These are phyloP conservation scores for Dugesia japonica DNA, from an alignment of 2,888 invertebrate species.

Conservation along the genomic window DNA sequence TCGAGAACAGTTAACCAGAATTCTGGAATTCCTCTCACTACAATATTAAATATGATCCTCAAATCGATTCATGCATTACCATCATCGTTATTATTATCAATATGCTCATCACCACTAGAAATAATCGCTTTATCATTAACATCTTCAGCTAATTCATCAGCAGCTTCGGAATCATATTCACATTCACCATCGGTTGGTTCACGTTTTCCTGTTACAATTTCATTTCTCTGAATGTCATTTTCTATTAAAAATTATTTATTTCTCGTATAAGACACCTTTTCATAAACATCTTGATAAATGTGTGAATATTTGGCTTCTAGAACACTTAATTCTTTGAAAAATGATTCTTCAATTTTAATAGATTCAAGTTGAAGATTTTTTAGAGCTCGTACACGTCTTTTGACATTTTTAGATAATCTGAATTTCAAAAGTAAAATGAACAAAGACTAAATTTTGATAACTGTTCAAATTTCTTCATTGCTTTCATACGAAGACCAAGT, in stretches of 20 bases:
- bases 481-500: background rate
- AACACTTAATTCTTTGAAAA: conserved; percentile 78
- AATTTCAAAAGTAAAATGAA: no score
- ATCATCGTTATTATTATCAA: background rate
- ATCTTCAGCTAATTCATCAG: conserved; percentile 52
- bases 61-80: background rate
- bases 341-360: conserved; percentile 71
- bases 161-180: conserved; percentile 64
- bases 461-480: background rate
- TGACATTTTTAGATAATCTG: conserved; percentile 60
- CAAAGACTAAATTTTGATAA: background rate
- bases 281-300: conserved; percentile 62
- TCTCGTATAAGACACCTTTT: no score
- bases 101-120: conserved; percentile 23
- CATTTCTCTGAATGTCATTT: background rate
- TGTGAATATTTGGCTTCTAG: conserved; percentile 76
- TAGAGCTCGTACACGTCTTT: conserved; percentile 64
- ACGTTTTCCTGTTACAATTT: conserved; percentile 54
- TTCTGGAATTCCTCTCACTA: conserved; percentile 63
- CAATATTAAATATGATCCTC: background rate
- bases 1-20: conserved; percentile 91
- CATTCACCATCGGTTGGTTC: conserved; percentile 79
- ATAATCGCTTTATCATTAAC: conserved; percentile 36
- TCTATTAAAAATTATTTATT: no score
- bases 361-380: conserved; percentile 70